Base-by-base conservation (phyloP, 2,797 vertebrate genomes). In the Anolis apletophallus region DNA sequence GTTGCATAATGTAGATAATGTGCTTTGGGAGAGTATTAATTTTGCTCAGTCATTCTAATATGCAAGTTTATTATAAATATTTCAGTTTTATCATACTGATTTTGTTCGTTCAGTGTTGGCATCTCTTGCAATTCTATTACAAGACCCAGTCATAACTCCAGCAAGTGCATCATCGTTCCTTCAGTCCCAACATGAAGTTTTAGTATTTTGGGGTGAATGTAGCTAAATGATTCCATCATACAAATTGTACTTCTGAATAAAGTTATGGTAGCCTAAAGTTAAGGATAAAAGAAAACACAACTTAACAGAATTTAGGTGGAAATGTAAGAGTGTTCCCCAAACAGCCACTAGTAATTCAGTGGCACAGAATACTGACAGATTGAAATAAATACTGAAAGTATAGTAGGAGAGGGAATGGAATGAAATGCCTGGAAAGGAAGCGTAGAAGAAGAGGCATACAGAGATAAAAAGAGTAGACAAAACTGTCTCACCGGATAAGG, bases 1-100 rank as follows among this genome's bases (percentile, higher is more conserved):
- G 85, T 90, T 88, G 88, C 59, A 76, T 61, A 73, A 64, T 64
- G 61, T 64, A 26, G 14, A 76, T 76, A 72, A 89, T 52, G 3
- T 26, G 61, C 7, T 2, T 50, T 40, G 29, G n/a, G 55, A 67
- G 50, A 52, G 3, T 1, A 50, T 19, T 26, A 52, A 68, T 81
- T 40, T 29, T 52, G 17, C 17, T 81, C 50, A 59, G 13, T 26
- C 21, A 52, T 32, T 81, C 26, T 52, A 50, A 32, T 29, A 80
- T n/a, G 21, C 36, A 16, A 12, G 23, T 64, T 23, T 4, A 13
- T 84, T 84, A 34, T 11, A 76, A 76, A 54, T 46, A 84, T 61
- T 64, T 64, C 32, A 36, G 17, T 34, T 32, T 67, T 40, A 76
- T 34, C 40, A 67, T 50, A 75, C 10, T 75, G 54, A 74, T 40